These are phyloP conservation scores for Asteroscopus sphinx DNA, from an alignment of 2,888 invertebrate genomes.

Conservation along the genomic window DNA sequence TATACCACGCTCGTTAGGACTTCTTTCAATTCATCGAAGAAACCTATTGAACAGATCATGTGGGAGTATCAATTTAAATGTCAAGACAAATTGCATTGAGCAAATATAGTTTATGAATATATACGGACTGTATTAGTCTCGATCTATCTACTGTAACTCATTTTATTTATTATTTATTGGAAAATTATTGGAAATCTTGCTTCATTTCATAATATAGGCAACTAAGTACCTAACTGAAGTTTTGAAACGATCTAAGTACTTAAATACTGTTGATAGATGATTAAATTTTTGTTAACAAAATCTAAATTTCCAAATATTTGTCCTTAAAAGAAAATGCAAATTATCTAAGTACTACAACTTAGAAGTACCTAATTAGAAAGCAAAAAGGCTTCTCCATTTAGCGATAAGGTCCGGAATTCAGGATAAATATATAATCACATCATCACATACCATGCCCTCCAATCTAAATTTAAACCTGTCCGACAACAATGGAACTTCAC, in stretches of 20 bases:
- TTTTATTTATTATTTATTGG: neutral
- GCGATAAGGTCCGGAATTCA: neutral
- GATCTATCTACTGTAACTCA: conserved; percentile 1
- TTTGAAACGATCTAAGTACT: too few relatives aligned
- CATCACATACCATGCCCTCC: conserved; percentile 4
- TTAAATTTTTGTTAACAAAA: too few relatives aligned
- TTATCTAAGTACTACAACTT: too few relatives aligned
- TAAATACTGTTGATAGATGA: too few relatives aligned
- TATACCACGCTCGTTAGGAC: conserved; percentile 1
- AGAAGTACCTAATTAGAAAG: too few relatives aligned
- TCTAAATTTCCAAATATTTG: too few relatives aligned
- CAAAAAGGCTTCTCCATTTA: neutral
- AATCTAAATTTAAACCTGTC: conserved; percentile 8
- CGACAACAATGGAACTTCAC: conserved; percentile 43
- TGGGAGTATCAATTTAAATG: conserved; percentile 6
- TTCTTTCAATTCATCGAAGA: conserved; percentile 2
- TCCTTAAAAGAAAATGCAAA: too few relatives aligned
- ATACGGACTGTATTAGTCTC: neutral
- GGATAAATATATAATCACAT: neutral
- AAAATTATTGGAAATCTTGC: too few relatives aligned
- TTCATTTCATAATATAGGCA: too few relatives aligned
- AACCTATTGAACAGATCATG: conserved; percentile 6
- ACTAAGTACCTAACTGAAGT: too few relatives aligned
- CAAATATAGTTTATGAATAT: neutral
- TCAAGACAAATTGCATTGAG: conserved; percentile 10